These are phyloP conservation scores for Drosophila repleta DNA, from an alignment of 1,140 invertebrate genomes.

Conservation along the genomic window DNA sequence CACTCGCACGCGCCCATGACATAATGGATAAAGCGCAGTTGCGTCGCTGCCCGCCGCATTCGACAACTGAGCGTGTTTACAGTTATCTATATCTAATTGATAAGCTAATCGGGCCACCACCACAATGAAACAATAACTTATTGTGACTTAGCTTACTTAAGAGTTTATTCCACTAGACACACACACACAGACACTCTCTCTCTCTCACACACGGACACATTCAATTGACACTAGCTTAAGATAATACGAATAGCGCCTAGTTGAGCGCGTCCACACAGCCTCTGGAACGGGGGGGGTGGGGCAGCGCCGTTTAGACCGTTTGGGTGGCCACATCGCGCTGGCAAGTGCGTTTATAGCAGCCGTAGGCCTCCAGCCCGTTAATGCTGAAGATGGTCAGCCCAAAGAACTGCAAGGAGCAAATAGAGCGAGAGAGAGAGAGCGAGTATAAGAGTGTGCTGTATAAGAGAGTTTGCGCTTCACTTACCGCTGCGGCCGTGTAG, in stretches of 20 bases:
- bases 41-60: slow-evolving; percentile 18
- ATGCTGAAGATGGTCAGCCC: slow-evolving; percentile 62
- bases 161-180: slow-evolving; percentile 24
- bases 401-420: slow-evolving; percentile 49
- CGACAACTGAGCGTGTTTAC: slow-evolving; percentile 1
- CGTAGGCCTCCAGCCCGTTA: slow-evolving; percentile 60
- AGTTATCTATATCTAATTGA: slow-evolving; percentile 9
- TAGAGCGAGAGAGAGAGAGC: neutral
- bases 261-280: slow-evolving; percentile 4
- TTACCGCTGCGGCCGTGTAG: slow-evolving; percentile 69
- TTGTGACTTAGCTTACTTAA: slow-evolving; percentile 37
- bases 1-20: neutral
- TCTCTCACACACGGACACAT: slow-evolving; percentile 9
- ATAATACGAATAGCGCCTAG: slow-evolving; percentile 11
- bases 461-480: slow-evolving; percentile 14
- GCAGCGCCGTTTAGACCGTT: slow-evolving; percentile 44
- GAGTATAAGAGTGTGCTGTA: neutral
- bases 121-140: neutral
- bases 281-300: neutral
- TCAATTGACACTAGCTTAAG: slow-evolving; percentile 19
- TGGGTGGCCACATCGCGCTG: slow-evolving; percentile 65
- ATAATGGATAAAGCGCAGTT: slow-evolving; percentile 13
- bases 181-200: slow-evolving; percentile 20
- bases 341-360: slow-evolving; percentile 54
- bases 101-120: slow-evolving; percentile 13